phyloP scores from a whole-genome alignment of 2,888 invertebrate genomes.

The Monoplex corrugatus region DNA sequence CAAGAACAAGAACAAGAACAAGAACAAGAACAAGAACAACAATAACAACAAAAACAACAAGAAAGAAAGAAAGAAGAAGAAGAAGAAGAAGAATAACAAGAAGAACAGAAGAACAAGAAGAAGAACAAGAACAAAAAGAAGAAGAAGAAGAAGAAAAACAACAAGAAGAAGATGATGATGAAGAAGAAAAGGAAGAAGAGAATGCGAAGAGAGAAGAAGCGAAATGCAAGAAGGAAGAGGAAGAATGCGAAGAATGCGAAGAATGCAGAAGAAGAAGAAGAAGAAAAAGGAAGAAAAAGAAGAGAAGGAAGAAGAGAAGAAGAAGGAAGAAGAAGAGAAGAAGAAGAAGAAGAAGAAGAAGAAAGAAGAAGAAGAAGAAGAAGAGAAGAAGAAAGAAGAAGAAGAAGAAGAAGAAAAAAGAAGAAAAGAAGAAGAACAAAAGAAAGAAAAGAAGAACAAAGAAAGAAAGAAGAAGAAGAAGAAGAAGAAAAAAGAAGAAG shows the following conservation, averaged over 20 bases:
- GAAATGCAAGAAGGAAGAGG: neutral
- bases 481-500: too few relatives aligned
- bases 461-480: too few relatives aligned
- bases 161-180: neutral
- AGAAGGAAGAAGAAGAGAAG: too few relatives aligned
- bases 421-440: too few relatives aligned
- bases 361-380: too few relatives aligned
- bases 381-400: too few relatives aligned
- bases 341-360: too few relatives aligned
- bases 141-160: neutral
- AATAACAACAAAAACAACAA: neutral
- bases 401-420: too few relatives aligned
- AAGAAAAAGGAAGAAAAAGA: neutral
- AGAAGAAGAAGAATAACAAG: neutral
- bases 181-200: too few relatives aligned
- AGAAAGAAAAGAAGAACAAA: too few relatives aligned
- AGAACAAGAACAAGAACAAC: too few relatives aligned
- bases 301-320: neutral
- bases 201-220: neutral
- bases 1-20: neutral
- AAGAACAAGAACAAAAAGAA: neutral
- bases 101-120: neutral
- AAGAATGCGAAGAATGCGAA: neutral
- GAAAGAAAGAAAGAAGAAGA: neutral
- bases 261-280: neutral